Percentiles rank a stretch among this genome's conserved stretches.
Conservation (phyloP, 2,888 invertebrate genomes). For the Pharmacophagus antenor region DNA sequence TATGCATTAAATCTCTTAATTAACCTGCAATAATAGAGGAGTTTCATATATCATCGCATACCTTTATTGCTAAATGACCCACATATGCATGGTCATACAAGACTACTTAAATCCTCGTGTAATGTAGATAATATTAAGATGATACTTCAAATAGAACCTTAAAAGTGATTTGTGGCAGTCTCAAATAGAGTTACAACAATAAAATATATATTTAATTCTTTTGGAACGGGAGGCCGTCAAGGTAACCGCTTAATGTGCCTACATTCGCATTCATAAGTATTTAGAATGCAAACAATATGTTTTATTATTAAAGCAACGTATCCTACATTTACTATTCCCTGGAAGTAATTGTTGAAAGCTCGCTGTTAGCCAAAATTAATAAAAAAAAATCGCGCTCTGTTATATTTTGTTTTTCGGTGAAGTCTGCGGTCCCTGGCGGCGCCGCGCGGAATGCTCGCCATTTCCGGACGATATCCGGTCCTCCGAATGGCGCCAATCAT, state of each 20-base stretch:
- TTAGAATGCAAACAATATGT: constrained; percentile 12
- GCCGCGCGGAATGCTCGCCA: constrained; percentile 75
- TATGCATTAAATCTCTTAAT: constrained; percentile 41
- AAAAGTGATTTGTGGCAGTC: background rate
- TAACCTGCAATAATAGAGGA: no score
- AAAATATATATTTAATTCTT: constrained; percentile 15
- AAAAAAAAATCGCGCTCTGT: constrained; percentile 21
- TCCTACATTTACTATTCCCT: constrained; percentile 23
- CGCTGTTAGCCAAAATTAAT: constrained; percentile 27
- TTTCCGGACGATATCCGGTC: constrained; percentile 79
- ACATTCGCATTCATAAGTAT: constrained; percentile 10
- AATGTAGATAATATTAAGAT: no score
- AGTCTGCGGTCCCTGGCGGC: constrained; percentile 52
- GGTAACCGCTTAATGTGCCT: constrained; percentile 22
- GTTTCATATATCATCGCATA: no score
- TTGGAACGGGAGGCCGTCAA: constrained; percentile 18
- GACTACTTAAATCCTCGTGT: no score
- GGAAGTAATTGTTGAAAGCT: constrained; percentile 22
- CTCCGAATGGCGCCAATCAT: constrained; percentile 53
- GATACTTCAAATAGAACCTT: no score
- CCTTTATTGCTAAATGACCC: no score
- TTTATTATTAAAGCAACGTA: constrained; percentile 5
- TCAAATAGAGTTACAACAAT: constrained; percentile 1
- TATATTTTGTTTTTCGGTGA: constrained; percentile 53
- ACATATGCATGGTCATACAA: no score